Evolutionary conservation across 2,113 vertebrate genomes (phyloP).

Genomic region (Thunnus maccoyii): DNA sequence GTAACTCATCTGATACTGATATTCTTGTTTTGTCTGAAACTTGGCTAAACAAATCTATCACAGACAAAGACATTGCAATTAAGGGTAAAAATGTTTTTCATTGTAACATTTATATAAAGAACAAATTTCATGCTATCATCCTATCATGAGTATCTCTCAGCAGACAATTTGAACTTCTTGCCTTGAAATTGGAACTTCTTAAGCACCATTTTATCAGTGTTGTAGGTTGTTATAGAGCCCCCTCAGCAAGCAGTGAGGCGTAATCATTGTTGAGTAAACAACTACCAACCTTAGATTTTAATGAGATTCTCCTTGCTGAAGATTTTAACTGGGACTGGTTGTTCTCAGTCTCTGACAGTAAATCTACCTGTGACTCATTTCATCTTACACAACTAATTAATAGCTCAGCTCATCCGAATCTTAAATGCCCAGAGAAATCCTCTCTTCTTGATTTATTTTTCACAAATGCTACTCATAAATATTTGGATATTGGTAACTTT

Average conservation of each 20-base stretch:
- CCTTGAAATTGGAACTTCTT: neutral
- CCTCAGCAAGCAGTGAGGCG: too few relatives aligned
- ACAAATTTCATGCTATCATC: too few relatives aligned
- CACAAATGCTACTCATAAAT: too few relatives aligned
- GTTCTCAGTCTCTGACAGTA: neutral
- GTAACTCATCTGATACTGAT: neutral
- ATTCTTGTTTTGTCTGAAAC: neutral
- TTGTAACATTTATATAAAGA: neutral
- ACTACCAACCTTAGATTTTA: neutral
- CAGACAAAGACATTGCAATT: neutral
- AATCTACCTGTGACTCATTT: neutral
- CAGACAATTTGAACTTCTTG: neutral
- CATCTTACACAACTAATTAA: neutral
- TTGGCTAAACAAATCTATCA: neutral
- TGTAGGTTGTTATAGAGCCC: too few relatives aligned
- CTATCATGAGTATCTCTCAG: neutral
- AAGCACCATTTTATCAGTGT: neutral
- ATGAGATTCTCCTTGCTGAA: neutral
- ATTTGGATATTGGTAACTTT: too few relatives aligned
- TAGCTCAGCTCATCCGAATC: neutral
- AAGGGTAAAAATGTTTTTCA: neutral
- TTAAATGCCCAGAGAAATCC: too few relatives aligned
- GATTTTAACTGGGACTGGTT: conserved; percentile 9
- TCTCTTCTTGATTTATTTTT: too few relatives aligned
- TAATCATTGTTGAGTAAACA: neutral